phyloP scores from a whole-genome alignment of 2,888 invertebrate genomes.

The Rhimphoctona megacephalus region DNA sequence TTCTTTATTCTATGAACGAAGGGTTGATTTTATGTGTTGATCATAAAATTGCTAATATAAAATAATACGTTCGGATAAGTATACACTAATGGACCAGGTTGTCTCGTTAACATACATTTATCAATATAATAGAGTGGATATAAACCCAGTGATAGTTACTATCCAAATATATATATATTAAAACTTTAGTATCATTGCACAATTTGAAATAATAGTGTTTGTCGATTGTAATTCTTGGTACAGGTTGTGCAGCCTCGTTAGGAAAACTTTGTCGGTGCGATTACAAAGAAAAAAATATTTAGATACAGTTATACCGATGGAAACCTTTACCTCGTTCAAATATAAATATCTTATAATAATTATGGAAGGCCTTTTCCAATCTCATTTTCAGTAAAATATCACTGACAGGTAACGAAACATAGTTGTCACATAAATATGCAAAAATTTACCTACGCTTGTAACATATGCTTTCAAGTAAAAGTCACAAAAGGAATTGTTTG shows the following conservation, averaged over 20 bases:
- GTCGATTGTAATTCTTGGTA: constrained; percentile 48
- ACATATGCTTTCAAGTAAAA: not conserved
- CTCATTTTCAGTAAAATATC: not conserved
- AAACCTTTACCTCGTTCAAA: not conserved
- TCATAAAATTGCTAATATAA: constrained; percentile 45
- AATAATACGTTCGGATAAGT: constrained; percentile 40
- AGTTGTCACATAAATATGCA: not conserved
- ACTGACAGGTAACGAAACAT: not conserved
- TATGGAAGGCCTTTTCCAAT: not conserved
- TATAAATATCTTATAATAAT: not conserved
- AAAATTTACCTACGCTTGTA: not conserved
- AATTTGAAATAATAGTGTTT: constrained; percentile 58
- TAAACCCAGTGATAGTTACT: not conserved
- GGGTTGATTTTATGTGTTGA: constrained; percentile 8
- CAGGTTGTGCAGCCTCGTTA: constrained; percentile 55
- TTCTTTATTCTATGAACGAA: not conserved
- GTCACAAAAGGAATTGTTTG: not conserved
- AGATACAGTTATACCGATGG: not conserved
- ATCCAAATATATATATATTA: not conserved
- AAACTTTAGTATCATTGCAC: constrained; percentile 43
- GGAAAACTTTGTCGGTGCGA: constrained; percentile 53
- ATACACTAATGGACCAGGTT: constrained; percentile 29
- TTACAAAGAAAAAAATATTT: not conserved
- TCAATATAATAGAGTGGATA: not conserved
- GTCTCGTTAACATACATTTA: constrained; percentile 4